A percentile compares a stretch with the other conserved stretches of the same genome.
phyloP scores from a whole-genome alignment of 1,140 invertebrate genomes.

The Drosophila lacertosa region DNA sequence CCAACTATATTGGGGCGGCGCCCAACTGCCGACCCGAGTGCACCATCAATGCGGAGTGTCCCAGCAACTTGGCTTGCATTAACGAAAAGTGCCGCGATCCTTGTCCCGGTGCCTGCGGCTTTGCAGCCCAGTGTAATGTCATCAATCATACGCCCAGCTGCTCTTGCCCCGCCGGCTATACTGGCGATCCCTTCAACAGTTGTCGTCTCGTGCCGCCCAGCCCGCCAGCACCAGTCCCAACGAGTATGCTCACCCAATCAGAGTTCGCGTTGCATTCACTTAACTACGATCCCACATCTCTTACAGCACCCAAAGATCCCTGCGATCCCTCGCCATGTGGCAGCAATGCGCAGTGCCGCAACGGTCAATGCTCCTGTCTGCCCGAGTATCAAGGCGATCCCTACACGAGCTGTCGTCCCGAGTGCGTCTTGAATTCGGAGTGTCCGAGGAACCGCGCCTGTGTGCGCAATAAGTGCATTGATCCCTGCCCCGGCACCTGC shows the following conservation, averaged over 20 bases:
- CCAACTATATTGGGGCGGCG: constrained; percentile 88
- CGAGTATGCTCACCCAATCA: constrained; percentile 70
- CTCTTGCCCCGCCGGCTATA: constrained; percentile 88
- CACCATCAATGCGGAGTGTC: constrained; percentile 89
- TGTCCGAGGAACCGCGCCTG: constrained; percentile 90
- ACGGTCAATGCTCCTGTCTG: constrained; percentile 90
- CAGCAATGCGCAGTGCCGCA: constrained; percentile 90
- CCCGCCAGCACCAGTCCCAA: constrained; percentile 55
- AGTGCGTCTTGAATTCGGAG: constrained; percentile 90
- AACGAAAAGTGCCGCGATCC: constrained; percentile 89
- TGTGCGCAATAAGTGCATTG: constrained; percentile 91
- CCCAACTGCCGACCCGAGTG: constrained; percentile 91
- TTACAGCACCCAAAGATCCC: constrained; percentile 84
- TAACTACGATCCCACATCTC: constrained; percentile 74
- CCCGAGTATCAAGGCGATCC: constrained; percentile 91
- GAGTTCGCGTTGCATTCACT: constrained; percentile 34
- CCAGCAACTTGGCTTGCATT: constrained; percentile 88
- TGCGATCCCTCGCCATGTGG: constrained; percentile 90
- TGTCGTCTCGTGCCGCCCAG: constrained; percentile 85
- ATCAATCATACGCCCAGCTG: constrained; percentile 89
- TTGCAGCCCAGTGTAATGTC: constrained; percentile 87
- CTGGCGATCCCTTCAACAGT: constrained; percentile 89
- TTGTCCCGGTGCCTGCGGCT: constrained; percentile 89
- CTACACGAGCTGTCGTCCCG: constrained; percentile 90
- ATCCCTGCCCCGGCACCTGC: constrained; percentile 91